phyloP scores from a whole-genome alignment of 2,113 vertebrate genomes.

The Cairina moschata region DNA sequence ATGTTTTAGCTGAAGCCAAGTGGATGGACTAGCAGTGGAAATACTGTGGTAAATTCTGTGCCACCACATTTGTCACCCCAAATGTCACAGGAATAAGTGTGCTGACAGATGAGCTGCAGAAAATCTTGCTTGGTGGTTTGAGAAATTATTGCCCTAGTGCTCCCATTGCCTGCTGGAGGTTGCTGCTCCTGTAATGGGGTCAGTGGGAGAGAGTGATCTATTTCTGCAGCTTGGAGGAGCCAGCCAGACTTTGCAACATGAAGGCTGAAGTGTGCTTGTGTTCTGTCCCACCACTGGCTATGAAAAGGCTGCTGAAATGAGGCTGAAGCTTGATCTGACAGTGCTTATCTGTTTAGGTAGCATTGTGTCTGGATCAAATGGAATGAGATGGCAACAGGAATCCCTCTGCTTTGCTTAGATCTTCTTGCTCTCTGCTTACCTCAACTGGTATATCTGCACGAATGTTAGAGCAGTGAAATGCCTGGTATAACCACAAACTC shows the following conservation, averaged over 20 bases:
- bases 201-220: not conserved
- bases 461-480: too few species aligned
- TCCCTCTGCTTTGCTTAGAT: too few species aligned
- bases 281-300: not conserved
- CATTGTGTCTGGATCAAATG: too few species aligned
- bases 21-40: not conserved
- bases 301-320: not conserved
- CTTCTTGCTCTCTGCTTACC: too few species aligned
- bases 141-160: not conserved
- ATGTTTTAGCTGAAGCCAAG: not conserved
- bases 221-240: not conserved
- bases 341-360: not conserved
- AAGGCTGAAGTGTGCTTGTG: rapidly evolving
- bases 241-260: not conserved
- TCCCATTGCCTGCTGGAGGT: not conserved
- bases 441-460: too few species aligned
- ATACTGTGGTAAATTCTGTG: not conserved
- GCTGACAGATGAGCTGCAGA: constrained; percentile 46
- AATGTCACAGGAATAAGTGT: not conserved
- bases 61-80: not conserved
- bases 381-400: too few species aligned
- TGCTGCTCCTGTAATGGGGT: not conserved
- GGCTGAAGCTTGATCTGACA: not conserved
- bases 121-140: constrained; percentile 1
- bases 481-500: too few species aligned